phyloP scores from a whole-genome alignment of 2,113 vertebrate species.

The Phoxinus phoxinus region DNA sequence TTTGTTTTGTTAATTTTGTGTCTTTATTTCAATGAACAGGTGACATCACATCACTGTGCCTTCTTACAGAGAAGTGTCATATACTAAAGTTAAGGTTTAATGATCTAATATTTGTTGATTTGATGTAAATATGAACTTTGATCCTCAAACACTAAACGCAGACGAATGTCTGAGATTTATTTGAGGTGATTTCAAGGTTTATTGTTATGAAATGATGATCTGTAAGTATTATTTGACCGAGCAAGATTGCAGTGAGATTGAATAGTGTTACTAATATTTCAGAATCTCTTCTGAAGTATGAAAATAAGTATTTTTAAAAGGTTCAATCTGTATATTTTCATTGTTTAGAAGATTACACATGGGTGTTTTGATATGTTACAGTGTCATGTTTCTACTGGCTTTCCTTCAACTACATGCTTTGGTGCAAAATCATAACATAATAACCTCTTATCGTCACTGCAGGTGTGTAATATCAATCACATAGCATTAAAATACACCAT shows the following conservation, averaged over 20 bases:
- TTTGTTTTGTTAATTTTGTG: too few relatives aligned
- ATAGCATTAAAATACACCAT: background rate
- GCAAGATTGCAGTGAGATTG: background rate
- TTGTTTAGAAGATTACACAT: background rate
- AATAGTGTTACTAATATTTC: slow-evolving; percentile 28
- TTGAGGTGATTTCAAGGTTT: background rate
- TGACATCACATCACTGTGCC: background rate
- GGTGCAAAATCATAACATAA: slow-evolving; percentile 21
- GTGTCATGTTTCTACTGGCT: background rate
- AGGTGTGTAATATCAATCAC: background rate
- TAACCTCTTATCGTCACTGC: background rate
- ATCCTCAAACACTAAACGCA: background rate
- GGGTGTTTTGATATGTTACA: background rate
- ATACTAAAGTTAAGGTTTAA: background rate
- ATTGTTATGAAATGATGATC: background rate
- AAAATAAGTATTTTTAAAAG: background rate
- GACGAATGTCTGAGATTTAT: background rate
- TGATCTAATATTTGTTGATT: slow-evolving; percentile 5
- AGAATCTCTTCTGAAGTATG: background rate
- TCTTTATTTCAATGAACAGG: background rate
- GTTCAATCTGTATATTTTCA: background rate
- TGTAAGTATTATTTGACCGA: background rate
- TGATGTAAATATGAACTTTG: background rate
- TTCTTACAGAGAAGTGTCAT: background rate
- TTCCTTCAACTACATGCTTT: slow-evolving; percentile 1